Evolutionary conservation across 2,888 invertebrate species (phyloP).

Genomic region (Brenthis daphne): DNA sequence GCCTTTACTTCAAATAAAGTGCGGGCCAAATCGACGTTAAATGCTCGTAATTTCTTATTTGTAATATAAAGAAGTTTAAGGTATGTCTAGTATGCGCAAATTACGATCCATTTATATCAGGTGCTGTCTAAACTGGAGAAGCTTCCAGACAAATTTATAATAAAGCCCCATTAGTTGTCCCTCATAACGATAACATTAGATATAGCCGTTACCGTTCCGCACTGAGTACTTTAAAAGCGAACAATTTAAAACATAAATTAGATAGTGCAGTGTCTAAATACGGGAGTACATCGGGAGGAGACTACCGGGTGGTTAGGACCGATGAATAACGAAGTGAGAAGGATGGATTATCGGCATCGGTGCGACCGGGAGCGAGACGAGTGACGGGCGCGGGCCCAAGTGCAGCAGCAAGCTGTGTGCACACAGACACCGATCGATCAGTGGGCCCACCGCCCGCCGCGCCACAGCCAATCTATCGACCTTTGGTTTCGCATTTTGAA

Average conservation of each 20-base stretch:
- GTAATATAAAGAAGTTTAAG: constrained; percentile 24
- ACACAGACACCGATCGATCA: constrained; percentile 80
- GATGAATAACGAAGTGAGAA: constrained; percentile 75
- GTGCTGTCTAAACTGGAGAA: constrained; percentile 50
- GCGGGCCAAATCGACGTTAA: constrained; percentile 46
- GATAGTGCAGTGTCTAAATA: constrained; percentile 80
- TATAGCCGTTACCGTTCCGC: constrained; percentile 64
- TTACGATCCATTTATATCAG: constrained; percentile 60
- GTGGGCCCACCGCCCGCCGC: constrained; percentile 62
- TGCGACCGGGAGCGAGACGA: constrained; percentile 63
- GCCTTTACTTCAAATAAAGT: constrained; percentile 20
- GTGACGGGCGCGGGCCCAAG: constrained; percentile 61
- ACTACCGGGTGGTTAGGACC: constrained; percentile 78
- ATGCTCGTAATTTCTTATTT: constrained; percentile 16
- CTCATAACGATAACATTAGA: constrained; percentile 70
- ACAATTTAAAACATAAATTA: constrained; percentile 80
- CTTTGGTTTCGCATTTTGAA: constrained; percentile 66
- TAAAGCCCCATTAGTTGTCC: constrained; percentile 66
- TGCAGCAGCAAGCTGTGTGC: constrained; percentile 60
- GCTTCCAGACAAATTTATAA: constrained; percentile 72
- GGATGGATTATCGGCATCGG: constrained; percentile 63
- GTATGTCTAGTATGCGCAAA: constrained; percentile 50
- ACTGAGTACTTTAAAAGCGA: constrained; percentile 63
- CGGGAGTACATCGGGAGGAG: constrained; percentile 73
- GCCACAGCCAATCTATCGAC: constrained; percentile 71